Conservation (phyloP, 2,113 vertebrate genomes). For the Cyanoramphus novaezelandiae region DNA sequence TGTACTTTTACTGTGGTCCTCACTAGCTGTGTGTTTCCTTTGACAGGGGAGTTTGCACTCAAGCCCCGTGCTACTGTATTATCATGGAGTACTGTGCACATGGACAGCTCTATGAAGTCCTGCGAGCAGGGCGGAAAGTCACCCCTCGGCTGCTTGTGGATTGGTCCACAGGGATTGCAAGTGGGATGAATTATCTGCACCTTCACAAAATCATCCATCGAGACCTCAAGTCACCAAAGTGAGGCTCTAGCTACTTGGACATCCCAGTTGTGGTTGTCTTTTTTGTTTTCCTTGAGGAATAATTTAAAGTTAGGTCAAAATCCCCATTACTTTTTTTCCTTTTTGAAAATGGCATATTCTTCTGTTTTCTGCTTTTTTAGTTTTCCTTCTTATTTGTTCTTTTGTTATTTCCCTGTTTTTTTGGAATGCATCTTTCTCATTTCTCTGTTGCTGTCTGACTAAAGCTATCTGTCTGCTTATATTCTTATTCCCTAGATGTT, state of each 20-base stretch:
- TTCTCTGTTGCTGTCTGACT: not conserved
- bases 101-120: conserved; percentile 94
- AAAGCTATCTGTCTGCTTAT: not conserved
- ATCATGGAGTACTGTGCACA: conserved; percentile 99
- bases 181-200: conserved; percentile 98
- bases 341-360: not conserved
- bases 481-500: not conserved
- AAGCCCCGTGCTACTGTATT: conserved; percentile 97
- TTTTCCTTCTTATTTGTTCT: not conserved
- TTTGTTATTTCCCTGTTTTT: not conserved
- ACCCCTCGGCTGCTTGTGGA: conserved; percentile 92
- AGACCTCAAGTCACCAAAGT: conserved; percentile 99
- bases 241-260: conserved; percentile 51
- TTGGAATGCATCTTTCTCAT: not conserved
- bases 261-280: not conserved
- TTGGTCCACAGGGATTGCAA: conserved; percentile 96
- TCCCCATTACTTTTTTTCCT: not conserved
- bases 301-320: not conserved
- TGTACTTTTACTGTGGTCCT: not conserved
- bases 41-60: conserved; percentile 93
- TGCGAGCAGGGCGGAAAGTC: conserved; percentile 91
- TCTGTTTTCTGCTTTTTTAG: not conserved
- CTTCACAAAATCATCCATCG: conserved; percentile 99
- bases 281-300: not conserved
- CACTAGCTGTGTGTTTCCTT: not conserved